These are phyloP conservation scores for Chaetura pelagica DNA, from an alignment of 2,113 vertebrate species.

Conservation along the genomic window DNA sequence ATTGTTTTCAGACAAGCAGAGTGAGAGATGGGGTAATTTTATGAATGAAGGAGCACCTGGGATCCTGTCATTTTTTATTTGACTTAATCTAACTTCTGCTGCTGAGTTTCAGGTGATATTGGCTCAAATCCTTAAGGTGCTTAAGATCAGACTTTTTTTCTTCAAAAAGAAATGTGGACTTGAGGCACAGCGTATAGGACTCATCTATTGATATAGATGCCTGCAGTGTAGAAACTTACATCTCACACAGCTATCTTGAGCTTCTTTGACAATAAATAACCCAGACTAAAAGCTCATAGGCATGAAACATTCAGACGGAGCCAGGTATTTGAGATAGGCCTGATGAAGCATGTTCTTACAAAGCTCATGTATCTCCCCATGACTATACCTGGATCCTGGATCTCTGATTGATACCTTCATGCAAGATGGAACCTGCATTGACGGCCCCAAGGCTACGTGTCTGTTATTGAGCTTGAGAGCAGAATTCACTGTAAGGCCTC, in stretches of 20 bases:
- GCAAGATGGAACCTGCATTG: fast-evolving
- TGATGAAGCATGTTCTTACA: neutral
- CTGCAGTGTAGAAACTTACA: neutral
- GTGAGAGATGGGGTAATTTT: neutral
- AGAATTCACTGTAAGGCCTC: neutral
- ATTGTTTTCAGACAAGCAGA: neutral
- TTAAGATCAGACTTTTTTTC: neutral
- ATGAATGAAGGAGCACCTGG: neutral
- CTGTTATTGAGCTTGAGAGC: neutral
- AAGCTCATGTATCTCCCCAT: neutral
- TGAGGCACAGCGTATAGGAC: fast-evolving
- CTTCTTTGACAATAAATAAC: neutral
- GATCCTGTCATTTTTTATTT: neutral
- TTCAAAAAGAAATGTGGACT: neutral
- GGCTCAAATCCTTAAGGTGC: neutral
- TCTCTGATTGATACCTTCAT: neutral
- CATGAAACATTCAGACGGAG: neutral
- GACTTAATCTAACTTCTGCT: neutral
- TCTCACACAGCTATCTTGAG: neutral
- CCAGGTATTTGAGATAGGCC: neutral
- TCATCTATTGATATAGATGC: neutral
- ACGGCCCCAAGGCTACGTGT: neutral
- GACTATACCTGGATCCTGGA: neutral
- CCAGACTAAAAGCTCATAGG: neutral
- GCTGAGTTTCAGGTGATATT: neutral